Percentiles rank a stretch among this genome's conserved stretches.
Evolutionary conservation across 2,888 invertebrate genomes (phyloP).

Genomic region (Xiphydria camelus): DNA sequence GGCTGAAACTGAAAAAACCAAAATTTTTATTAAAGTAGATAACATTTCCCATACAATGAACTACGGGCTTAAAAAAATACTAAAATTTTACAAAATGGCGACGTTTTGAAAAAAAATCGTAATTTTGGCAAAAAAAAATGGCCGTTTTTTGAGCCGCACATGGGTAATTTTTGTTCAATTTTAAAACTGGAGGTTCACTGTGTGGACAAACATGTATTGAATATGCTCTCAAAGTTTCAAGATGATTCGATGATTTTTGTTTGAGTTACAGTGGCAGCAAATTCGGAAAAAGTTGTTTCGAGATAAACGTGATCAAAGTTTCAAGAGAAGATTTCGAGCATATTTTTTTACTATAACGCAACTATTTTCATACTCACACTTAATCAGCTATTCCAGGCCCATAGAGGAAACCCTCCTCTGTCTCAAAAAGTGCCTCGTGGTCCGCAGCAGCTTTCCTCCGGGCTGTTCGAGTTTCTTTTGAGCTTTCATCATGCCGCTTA

Average conservation of each 20-base stretch:
- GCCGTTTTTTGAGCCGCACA: neutral
- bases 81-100: neutral
- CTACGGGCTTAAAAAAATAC: neutral
- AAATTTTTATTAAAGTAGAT: neutral
- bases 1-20: neutral
- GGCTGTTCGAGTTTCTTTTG: constrained; percentile 16
- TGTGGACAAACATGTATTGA: neutral
- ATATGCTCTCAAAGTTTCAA: neutral
- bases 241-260: neutral
- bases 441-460: constrained; percentile 11
- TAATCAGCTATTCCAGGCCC: neutral
- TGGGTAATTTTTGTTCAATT: neutral
- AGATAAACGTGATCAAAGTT: neutral
- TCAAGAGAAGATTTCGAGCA: neutral
- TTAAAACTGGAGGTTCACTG: neutral
- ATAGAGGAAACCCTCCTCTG: neutral
- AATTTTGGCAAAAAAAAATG: neutral
- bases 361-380: neutral
- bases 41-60: neutral
- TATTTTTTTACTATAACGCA: too few species aligned
- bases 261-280: neutral
- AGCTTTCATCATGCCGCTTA: constrained; percentile 6
- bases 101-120: neutral
- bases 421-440: too few species aligned
- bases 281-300: neutral